Evolutionary conservation across 2,888 invertebrate species (phyloP), one percentile per base, ranked within the genome.

Genomic region (Coelinius sp.): DNA sequence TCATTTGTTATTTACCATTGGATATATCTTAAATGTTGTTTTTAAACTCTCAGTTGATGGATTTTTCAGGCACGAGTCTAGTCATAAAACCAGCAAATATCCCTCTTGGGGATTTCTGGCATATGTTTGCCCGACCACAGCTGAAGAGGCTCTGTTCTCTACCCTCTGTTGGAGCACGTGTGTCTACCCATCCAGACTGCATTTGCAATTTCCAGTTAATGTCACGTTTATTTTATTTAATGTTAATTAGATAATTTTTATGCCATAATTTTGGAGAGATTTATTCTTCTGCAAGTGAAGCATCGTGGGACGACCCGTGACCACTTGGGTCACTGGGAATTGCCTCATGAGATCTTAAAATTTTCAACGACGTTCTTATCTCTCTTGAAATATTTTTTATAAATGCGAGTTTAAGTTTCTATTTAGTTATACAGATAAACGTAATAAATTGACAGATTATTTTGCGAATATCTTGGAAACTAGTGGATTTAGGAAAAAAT

Each of bases 81-180:
- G 75, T 72, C 77, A 74, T 81, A 80, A 80, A 80, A 78, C 31
- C 75, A 75, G 79, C 78, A 81, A 81, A 79, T 75, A 79, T 63
- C 75, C 75, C 53, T 70, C 44, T 46, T 69, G 65, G 74, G 72
- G 73, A 65, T 73, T 71, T 63, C 72, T 73, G 64, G 68, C 76
- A 73, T 70, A 70, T 78, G 76, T 78, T 77, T 75, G 67, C 73
- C 66, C 64, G 46, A 65, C 53, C 56, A 53, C 74, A 70, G 74
- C 72, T 73, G 75, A 68, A 56, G 52, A 64, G 73, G 53, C 59
- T 75, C 68, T 66, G 64, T 68, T 35, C 62, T 52, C 31, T 49
- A 14, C 49, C 49, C 59, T 67, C 65, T 65, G 25, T 63, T 35
- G 68, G 35, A 67, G 49, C 75, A 67, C 74, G 74, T 67, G 59